Conservation (phyloP, 2,113 vertebrate genomes). For the Athene noctua region DNA sequence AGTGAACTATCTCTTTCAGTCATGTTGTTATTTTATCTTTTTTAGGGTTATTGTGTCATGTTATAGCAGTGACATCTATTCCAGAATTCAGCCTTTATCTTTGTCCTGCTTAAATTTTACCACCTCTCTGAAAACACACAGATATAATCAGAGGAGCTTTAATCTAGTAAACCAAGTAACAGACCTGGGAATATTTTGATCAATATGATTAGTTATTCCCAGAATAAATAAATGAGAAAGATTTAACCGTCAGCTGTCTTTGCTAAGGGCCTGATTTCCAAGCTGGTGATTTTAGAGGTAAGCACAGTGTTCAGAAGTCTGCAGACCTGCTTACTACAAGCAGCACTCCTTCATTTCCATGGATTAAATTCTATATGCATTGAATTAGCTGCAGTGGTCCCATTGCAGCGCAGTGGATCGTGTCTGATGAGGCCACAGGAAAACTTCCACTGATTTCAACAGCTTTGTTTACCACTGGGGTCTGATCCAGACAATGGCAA, state of each 20-base stretch:
- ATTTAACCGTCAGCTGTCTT: not conserved
- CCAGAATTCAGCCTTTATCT: not conserved
- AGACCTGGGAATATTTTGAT: not conserved
- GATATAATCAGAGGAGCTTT: not conserved
- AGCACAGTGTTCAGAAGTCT: not conserved
- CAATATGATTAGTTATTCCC: not conserved
- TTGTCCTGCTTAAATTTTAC: not conserved
- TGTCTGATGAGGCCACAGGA: accelerated
- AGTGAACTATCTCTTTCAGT: not conserved
- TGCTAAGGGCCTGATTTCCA: not conserved
- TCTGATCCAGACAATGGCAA: not conserved
- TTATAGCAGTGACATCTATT: not conserved
- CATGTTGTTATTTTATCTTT: not conserved
- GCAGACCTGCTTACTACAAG: not conserved
- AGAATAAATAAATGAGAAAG: not conserved
- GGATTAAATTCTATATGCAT: not conserved
- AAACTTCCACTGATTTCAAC: not conserved
- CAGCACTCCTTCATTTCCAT: not conserved
- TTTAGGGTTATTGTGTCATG: not conserved
- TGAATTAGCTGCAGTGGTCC: not conserved
- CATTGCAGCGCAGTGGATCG: accelerated
- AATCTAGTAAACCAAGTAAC: not conserved
- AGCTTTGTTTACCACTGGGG: not conserved
- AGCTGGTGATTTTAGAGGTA: not conserved
- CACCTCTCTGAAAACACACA: not conserved